Percentiles rank a stretch among this genome's conserved stretches.
Conservation (phyloP, 1,140 invertebrate genomes). For the Kradibia gibbosae region DNA sequence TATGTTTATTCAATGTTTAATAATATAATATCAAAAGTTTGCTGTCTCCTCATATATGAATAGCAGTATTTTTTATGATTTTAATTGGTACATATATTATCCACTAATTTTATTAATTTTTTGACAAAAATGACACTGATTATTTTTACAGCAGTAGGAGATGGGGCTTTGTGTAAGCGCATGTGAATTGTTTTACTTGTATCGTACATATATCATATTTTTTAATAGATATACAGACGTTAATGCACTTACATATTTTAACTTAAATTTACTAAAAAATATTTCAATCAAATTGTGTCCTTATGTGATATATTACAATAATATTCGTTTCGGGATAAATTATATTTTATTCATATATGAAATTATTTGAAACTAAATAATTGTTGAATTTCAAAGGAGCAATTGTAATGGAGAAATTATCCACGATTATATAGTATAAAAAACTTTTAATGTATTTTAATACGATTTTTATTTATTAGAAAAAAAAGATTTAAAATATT, state of each 20-base stretch:
- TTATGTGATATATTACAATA: constrained; percentile 35
- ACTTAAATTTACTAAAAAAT: constrained; percentile 49
- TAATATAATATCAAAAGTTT: constrained; percentile 44
- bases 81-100: constrained; percentile 63
- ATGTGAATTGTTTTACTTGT: constrained; percentile 63
- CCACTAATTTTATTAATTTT: constrained; percentile 71
- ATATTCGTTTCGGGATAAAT: too few relatives aligned
- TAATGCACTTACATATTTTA: constrained; percentile 50
- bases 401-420: too few relatives aligned
- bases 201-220: constrained; percentile 63
- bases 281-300: not conserved
- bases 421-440: too few relatives aligned
- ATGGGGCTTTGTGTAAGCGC: constrained; percentile 70
- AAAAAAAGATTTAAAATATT: too few relatives aligned
- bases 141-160: constrained; percentile 72
- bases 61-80: constrained; percentile 63
- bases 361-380: too few relatives aligned
- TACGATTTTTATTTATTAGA: too few relatives aligned
- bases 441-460: too few relatives aligned
- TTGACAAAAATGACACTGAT: constrained; percentile 64
- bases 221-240: constrained; percentile 57
- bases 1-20: not conserved
- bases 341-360: too few relatives aligned
- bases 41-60: constrained; percentile 57
- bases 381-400: too few relatives aligned